Percentiles rank a stretch among this genome's conserved stretches.
Evolutionary conservation across 2,888 invertebrate genomes (phyloP).

Genomic region (Sphinx pinastri): DNA sequence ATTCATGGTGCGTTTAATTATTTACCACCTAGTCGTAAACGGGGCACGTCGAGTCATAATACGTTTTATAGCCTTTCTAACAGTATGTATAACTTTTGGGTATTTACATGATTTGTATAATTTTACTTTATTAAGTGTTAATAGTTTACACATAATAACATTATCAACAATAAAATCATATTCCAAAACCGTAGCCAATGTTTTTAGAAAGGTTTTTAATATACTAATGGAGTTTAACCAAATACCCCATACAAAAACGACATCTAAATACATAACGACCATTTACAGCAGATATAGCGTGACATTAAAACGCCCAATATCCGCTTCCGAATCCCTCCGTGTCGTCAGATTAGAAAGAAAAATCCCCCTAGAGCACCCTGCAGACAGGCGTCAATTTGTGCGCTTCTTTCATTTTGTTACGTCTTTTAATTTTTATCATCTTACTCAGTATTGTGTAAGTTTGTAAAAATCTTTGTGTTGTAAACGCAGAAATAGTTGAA

Average conservation of each 20-base stretch:
- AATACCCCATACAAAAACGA: no score
- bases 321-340: conserved; percentile 20
- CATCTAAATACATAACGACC: background rate
- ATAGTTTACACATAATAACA: no score
- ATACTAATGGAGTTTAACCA: no score
- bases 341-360: conserved; percentile 25
- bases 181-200: no score
- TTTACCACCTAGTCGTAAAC: conserved; percentile 16
- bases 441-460: no score
- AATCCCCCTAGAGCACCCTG: conserved; percentile 1
- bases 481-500: no score
- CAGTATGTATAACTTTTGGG: background rate
- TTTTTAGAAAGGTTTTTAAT: no score
- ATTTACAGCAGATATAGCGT: conserved; percentile 13
- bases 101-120: background rate
- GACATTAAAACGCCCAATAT: conserved; percentile 22
- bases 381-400: background rate
- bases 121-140: background rate
- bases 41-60: conserved; percentile 10
- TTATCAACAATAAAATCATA: no score
- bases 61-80: conserved; percentile 1
- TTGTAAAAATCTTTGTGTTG: no score
- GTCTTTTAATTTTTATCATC: background rate
- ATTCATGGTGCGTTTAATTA: conserved; percentile 23
- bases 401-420: background rate